phyloP scores from a whole-genome alignment of 2,113 vertebrate species.

The Lepus europaeus region DNA sequence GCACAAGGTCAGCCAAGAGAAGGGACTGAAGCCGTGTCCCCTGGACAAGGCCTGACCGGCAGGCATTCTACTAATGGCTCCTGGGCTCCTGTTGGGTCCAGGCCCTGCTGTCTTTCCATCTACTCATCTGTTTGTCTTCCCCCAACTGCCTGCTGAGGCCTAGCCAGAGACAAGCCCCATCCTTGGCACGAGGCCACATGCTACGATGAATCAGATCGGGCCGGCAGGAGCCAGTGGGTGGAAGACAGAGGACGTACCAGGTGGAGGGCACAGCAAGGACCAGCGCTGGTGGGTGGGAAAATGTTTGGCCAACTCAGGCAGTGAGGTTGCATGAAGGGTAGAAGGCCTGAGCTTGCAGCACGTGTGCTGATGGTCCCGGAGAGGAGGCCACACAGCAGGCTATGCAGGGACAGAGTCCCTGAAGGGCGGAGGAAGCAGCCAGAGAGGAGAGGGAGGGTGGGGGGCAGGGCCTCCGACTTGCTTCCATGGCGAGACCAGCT shows the following conservation, averaged over 20 bases:
- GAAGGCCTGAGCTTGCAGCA: background rate
- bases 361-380: background rate
- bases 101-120: slow-evolving; percentile 36
- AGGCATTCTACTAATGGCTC: slow-evolving; percentile 17
- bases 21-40: slow-evolving; percentile 16
- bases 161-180: slow-evolving; percentile 63
- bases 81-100: background rate
- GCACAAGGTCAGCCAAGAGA: slow-evolving; percentile 16
- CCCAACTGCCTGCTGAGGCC: slow-evolving; percentile 53
- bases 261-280: slow-evolving; percentile 58
- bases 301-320: background rate
- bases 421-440: background rate
- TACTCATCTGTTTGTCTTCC: slow-evolving; percentile 53
- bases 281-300: background rate
- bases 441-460: background rate
- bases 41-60: background rate
- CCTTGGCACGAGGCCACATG: slow-evolving; percentile 73
- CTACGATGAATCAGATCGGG: slow-evolving; percentile 72
- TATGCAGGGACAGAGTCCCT: background rate
- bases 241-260: slow-evolving; percentile 59
- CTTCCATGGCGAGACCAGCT: background rate
- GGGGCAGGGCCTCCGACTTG: background rate
- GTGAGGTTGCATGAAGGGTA: background rate
- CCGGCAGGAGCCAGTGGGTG: slow-evolving; percentile 52
- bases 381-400: background rate